Evolutionary conservation across 2,113 vertebrate species (phyloP).

Genomic region (Sterna hirundo): DNA sequence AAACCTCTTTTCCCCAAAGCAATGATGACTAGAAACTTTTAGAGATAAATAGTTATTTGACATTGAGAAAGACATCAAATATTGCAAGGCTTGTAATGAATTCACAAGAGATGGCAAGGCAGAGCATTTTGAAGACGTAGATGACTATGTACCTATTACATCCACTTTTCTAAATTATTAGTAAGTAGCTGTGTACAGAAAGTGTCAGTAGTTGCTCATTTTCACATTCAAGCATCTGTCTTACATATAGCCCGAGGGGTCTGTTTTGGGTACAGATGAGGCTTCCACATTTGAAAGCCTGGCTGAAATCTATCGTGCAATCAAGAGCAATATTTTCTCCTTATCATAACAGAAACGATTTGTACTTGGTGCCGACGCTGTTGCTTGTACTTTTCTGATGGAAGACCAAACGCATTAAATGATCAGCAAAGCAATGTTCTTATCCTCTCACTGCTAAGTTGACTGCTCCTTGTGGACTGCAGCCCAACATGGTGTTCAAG

Average conservation of each 20-base stretch:
- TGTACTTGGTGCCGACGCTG: neutral
- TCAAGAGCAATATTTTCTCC: neutral
- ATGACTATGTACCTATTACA: conserved; percentile 39
- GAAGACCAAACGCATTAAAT: neutral
- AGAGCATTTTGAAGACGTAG: neutral
- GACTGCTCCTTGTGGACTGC: neutral
- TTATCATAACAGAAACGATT: neutral
- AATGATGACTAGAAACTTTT: neutral
- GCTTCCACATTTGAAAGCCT: neutral
- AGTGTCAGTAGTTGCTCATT: neutral
- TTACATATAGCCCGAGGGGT: neutral
- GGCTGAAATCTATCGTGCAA: neutral
- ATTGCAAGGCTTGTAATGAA: neutral
- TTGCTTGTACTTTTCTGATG: neutral
- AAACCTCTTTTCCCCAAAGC: neutral
- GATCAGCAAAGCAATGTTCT: neutral
- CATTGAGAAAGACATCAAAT: conserved; percentile 20
- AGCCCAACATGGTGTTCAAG: fast-evolving
- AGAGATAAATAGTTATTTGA: neutral
- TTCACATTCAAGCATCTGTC: neutral
- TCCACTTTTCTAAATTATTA: conserved; percentile 59
- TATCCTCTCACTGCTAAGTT: neutral
- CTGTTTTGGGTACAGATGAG: neutral
- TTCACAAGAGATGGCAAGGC: neutral
- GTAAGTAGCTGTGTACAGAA: conserved; percentile 24